Conservation (phyloP, 2,113 vertebrate genomes). For the Lethenteron reissneri region DNA sequence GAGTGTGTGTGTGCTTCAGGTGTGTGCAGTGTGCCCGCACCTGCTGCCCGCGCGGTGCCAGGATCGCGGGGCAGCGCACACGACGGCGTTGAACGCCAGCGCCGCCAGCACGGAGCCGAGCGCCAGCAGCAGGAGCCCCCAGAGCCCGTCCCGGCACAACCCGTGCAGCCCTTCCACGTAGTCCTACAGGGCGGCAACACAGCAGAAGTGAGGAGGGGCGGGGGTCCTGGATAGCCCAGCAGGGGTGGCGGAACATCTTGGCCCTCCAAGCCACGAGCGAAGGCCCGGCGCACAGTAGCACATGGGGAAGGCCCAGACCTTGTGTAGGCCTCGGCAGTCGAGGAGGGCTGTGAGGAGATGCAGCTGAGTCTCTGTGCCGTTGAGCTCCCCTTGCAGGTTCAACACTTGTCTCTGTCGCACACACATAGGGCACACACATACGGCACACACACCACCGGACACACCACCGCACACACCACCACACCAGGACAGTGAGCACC, state of each 20-base stretch:
- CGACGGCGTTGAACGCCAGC: slow-evolving; percentile 49
- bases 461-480: too few species aligned
- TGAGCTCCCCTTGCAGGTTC: slow-evolving; percentile 52
- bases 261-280: too few species aligned
- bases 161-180: slow-evolving; percentile 71
- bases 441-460: too few species aligned
- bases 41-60: slow-evolving; percentile 43
- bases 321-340: slow-evolving; percentile 81
- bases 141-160: slow-evolving; percentile 68
- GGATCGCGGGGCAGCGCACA: slow-evolving; percentile 40
- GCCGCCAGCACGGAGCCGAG: slow-evolving; percentile 63
- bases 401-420: slow-evolving; percentile 46
- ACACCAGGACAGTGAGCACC: too few species aligned
- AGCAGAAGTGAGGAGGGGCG: too few species aligned
- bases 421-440: too few species aligned
- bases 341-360: slow-evolving; percentile 80
- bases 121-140: slow-evolving; percentile 64
- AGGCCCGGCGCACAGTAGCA: too few species aligned
- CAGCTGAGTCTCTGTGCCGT: slow-evolving; percentile 53
- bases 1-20: too few species aligned
- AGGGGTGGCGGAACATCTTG: too few species aligned
- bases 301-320: slow-evolving; percentile 26
- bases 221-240: too few species aligned
- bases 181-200: slow-evolving; percentile 27
- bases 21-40: slow-evolving; percentile 19